Evolutionary conservation across 1,140 invertebrate species (phyloP).

Genomic region (Leptonema lineaticorne): DNA sequence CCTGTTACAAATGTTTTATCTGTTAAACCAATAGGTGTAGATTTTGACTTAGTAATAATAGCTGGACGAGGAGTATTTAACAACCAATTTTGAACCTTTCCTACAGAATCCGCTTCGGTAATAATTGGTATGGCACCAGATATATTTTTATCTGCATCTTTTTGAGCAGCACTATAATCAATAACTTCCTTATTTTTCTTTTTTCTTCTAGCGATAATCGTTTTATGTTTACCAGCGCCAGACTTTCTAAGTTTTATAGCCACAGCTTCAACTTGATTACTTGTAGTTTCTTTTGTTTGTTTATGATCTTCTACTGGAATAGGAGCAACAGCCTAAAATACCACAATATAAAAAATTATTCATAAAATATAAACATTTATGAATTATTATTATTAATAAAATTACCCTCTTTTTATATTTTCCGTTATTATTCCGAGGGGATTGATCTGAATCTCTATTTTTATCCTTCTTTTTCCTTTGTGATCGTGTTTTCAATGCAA

Average conservation of each 20-base stretch:
- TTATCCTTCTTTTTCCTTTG: slow-evolving; percentile 58
- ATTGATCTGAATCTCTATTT: slow-evolving; percentile 44
- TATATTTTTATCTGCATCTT: slow-evolving; percentile 51
- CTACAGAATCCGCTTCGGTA: slow-evolving; percentile 67
- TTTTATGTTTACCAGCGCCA: slow-evolving; percentile 38
- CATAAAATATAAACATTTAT: not conserved
- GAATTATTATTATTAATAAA: slow-evolving; percentile 10
- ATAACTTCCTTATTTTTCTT: slow-evolving; percentile 69
- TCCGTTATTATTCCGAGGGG: slow-evolving; percentile 50
- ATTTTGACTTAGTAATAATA: slow-evolving; percentile 68
- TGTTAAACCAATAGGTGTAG: slow-evolving; percentile 66
- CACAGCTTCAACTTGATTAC: slow-evolving; percentile 36
- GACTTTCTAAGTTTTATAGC: slow-evolving; percentile 38
- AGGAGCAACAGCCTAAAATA: slow-evolving; percentile 29
- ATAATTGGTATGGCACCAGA: slow-evolving; percentile 44
- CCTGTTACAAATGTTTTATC: slow-evolving; percentile 45
- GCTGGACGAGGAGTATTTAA: slow-evolving; percentile 66
- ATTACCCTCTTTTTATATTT: slow-evolving; percentile 55
- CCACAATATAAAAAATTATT: not conserved
- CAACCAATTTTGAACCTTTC: slow-evolving; percentile 83
- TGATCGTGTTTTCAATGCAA: slow-evolving; percentile 59
- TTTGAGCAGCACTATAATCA: slow-evolving; percentile 70
- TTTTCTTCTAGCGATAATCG: slow-evolving; percentile 37
- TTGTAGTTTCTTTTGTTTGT: slow-evolving; percentile 20
- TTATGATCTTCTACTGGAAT: slow-evolving; percentile 31